Conservation (phyloP, 2,113 vertebrate genomes). For the Oryzias woworae region DNA sequence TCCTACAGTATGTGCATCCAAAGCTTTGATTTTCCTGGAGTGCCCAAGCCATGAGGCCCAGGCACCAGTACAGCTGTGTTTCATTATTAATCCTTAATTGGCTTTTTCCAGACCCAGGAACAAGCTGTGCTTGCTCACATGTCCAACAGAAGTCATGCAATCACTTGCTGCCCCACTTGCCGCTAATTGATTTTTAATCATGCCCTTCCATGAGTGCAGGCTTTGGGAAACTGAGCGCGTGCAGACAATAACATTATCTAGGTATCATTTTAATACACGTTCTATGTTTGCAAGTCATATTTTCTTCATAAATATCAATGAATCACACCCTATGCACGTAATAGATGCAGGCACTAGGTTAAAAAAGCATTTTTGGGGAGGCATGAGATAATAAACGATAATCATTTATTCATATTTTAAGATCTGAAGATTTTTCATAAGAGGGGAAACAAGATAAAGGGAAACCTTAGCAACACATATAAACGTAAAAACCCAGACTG, state of each 20-base stretch:
- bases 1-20: conserved; percentile 15
- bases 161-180: conserved; percentile 28
- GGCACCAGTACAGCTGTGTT: conserved; percentile 27
- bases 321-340: conserved; percentile 11
- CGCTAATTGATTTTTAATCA: conserved; percentile 64
- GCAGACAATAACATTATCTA: conserved; percentile 24
- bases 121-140: conserved; percentile 47
- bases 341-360: background rate
- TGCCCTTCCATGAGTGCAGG: conserved; percentile 19
- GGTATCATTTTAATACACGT: conserved; percentile 37
- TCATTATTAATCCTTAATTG: conserved; percentile 68
- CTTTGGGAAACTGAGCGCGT: conserved; percentile 33
- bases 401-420: no score
- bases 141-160: conserved; percentile 36
- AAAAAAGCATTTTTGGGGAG: background rate
- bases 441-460: no score
- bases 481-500: no score
- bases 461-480: no score
- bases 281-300: conserved; percentile 8
- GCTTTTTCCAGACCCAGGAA: conserved; percentile 50
- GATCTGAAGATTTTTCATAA: no score
- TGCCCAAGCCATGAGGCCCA: conserved; percentile 54
- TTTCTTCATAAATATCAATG: conserved; percentile 22
- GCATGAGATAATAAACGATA: no score
- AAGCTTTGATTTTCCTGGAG: conserved; percentile 40